phyloP scores from a whole-genome alignment of 1,140 invertebrate species.

The Ridgeia piscesae region DNA sequence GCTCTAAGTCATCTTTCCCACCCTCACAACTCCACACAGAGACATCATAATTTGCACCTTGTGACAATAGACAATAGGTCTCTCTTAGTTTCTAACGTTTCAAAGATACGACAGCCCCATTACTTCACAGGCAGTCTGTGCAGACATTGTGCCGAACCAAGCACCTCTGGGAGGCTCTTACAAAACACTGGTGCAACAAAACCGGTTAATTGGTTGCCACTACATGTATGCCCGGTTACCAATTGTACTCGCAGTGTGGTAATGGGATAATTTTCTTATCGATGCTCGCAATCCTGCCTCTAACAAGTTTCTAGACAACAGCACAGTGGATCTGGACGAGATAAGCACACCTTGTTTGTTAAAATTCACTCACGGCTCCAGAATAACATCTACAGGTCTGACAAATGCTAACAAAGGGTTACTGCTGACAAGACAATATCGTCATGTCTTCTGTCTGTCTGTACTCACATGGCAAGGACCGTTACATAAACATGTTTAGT shows the following conservation, averaged over 20 bases:
- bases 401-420: not conserved
- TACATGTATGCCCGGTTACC: not conserved
- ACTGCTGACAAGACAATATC: too few relatives aligned
- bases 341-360: not conserved
- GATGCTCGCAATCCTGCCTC: not conserved
- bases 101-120: not conserved
- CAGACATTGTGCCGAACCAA: not conserved
- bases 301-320: not conserved
- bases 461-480: not conserved
- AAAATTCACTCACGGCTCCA: not conserved
- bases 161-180: not conserved
- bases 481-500: not conserved
- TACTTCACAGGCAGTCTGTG: not conserved
- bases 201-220: not conserved
- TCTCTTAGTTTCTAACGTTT: not conserved
- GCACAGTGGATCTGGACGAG: not conserved
- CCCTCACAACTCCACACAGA: not conserved
- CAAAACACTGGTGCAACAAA: not conserved
- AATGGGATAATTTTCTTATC: conserved; percentile 6
- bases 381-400: not conserved
- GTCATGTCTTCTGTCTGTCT: not conserved
- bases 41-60: not conserved
- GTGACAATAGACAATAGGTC: not conserved
- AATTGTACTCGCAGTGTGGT: not conserved
- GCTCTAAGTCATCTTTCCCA: not conserved